Base-by-base conservation (phyloP, 2,797 vertebrate genomes). In the Picus viridis region DNA sequence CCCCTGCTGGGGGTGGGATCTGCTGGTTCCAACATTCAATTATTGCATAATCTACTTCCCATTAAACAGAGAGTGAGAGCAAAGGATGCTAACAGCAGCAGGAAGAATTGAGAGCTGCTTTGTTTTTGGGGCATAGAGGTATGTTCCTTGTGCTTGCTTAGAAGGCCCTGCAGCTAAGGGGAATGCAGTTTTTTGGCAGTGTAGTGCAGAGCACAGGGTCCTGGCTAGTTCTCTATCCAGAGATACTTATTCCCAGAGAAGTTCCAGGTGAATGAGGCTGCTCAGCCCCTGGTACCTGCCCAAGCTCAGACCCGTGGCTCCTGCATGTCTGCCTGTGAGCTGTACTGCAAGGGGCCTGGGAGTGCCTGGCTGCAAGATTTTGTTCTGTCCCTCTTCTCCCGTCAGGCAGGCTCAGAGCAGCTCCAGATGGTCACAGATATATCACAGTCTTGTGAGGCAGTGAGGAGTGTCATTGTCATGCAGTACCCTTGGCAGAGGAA, bases 1-100 rank as follows among this genome's bases (percentile, higher is more conserved):
- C 89, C 49, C 95, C 93, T 93, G 94, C 96, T 97, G 96, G 67
- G 92, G 59, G 54, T 71, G 74, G 47, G 68, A 68, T 88, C 86
- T 80, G 2, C 83, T 94, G 74, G 63, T 90, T 95, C 73, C 72
- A 85, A 39, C 41, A 54, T 84, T 95, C 83, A 92, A 59, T 88
- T 94, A 92, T 81, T 91, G 61, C 58, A 26, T 67, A 67, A 92
- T 90, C 94, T 92, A 74, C 75, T 97, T 96, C 36, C 76, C 65
- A 54, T 92, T 78, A 83, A 93, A 87, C 86, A 88, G 76, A 77
- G 73, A 70, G 9, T 22, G 91, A 88, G 80, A 90, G 59, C 84
- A 86, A 83, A 64, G 51, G 45, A 73, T 68, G 61, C 19, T 67
- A 85, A 61, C 13, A 78, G 41, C 36, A 78, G 49, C 6, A 3